A percentile compares a stretch with the other conserved stretches of the same genome.
phyloP scores from a whole-genome alignment of 2,113 vertebrate genomes.

The Sapajus apella region DNA sequence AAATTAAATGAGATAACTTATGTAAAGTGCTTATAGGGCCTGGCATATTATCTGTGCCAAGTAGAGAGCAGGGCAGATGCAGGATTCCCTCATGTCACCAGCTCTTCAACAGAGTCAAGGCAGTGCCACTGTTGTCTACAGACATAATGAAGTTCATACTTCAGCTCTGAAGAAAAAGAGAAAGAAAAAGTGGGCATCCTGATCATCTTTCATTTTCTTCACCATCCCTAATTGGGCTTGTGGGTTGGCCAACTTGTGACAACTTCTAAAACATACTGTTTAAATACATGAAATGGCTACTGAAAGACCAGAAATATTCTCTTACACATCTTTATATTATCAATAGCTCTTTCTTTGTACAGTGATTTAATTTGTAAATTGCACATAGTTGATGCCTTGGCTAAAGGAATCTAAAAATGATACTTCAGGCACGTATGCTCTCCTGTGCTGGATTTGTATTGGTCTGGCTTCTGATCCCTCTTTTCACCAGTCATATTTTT shows the following conservation, averaged over 20 bases:
- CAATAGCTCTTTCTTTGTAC: not conserved
- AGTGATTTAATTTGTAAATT: slow-evolving; percentile 27
- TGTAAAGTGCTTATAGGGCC: not conserved
- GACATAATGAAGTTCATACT: not conserved
- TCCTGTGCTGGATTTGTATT: slow-evolving; percentile 25
- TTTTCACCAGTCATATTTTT: slow-evolving; percentile 21
- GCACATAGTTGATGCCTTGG: not conserved
- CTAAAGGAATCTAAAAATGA: slow-evolving; percentile 41
- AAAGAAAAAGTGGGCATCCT: not conserved
- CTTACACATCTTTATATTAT: not conserved
- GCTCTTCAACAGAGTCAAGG: not conserved
- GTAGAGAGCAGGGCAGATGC: not conserved
- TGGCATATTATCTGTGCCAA: not conserved
- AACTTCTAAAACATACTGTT: slow-evolving; percentile 47
- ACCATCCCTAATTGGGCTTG: slow-evolving; percentile 12
- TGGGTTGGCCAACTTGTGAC: not conserved
- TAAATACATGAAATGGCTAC: slow-evolving; percentile 41
- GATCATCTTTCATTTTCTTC: slow-evolving; percentile 4
- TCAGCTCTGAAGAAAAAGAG: not conserved
- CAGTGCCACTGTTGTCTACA: not conserved
- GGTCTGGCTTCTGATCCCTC: not conserved
- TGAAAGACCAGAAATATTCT: slow-evolving; percentile 26
- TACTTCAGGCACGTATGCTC: not conserved
- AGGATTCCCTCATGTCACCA: not conserved
- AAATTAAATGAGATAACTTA: not conserved